Conservation (phyloP, 1,140 invertebrate species). For the Trachymyrmex cornetzi region DNA sequence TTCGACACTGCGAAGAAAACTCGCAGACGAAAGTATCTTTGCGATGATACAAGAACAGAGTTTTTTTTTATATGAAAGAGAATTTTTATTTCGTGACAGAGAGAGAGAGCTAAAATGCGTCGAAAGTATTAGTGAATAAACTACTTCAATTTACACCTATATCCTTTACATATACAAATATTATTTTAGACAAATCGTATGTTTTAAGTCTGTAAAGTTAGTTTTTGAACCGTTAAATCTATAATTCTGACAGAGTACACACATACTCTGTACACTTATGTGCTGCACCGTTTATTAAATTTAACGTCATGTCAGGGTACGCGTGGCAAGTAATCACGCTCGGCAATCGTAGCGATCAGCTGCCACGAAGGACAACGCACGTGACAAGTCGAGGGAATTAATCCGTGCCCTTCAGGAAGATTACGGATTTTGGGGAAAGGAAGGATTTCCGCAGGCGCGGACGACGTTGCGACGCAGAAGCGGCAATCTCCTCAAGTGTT, state of each 20-base stretch:
- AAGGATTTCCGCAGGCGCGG: slow-evolving; percentile 75
- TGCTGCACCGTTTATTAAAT: not conserved
- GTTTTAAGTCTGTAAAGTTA: not conserved
- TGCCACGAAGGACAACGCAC: slow-evolving; percentile 41
- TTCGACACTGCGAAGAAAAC: slow-evolving; percentile 33
- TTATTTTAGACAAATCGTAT: not conserved
- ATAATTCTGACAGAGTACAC: not conserved
- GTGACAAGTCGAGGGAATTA: slow-evolving; percentile 75
- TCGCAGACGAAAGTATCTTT: not conserved
- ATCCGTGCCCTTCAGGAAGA: slow-evolving; percentile 76
- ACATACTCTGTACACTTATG: not conserved
- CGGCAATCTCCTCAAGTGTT: slow-evolving; percentile 83
- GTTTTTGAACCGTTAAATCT: not conserved
- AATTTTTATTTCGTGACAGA: not conserved
- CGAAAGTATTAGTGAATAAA: not conserved
- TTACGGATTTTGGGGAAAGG: slow-evolving; percentile 77
- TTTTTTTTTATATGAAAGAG: not conserved
- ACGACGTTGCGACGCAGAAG: slow-evolving; percentile 71
- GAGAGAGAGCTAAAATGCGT: not conserved
- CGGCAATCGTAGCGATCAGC: slow-evolving; percentile 20
- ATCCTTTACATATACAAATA: not conserved
- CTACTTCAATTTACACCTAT: not conserved
- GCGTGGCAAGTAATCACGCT: slow-evolving; percentile 3
- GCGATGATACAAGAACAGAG: slow-evolving; percentile 1
- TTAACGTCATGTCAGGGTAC: not conserved